These are phyloP conservation scores for Drosophila merina DNA, from an alignment of 2,888 invertebrate genomes.

Conservation along the genomic window DNA sequence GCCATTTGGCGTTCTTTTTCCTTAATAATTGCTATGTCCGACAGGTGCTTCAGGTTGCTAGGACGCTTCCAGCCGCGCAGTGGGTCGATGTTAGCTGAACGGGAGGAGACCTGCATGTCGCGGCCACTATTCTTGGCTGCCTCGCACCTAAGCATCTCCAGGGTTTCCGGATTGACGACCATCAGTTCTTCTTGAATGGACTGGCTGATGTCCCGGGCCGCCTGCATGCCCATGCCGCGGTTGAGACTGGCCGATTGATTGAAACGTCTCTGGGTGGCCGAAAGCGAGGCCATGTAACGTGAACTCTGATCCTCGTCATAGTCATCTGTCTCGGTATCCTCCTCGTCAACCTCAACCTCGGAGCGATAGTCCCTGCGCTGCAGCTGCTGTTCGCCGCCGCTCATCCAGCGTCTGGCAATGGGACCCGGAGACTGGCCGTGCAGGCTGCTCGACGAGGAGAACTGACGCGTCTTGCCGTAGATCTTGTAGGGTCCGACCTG, in stretches of 20 bases:
- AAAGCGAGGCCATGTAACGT: background rate
- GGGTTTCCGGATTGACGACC: slow-evolving; percentile 45
- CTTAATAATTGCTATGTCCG: background rate
- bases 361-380: background rate
- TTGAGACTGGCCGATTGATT: slow-evolving; percentile 11
- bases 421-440: background rate
- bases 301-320: too few relatives aligned
- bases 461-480: slow-evolving; percentile 40
- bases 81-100: slow-evolving; percentile 25
- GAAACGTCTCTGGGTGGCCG: slow-evolving; percentile 41
- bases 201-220: slow-evolving; percentile 52
- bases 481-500: slow-evolving; percentile 28
- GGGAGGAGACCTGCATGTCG: background rate
- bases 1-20: too few relatives aligned
- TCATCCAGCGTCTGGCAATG: slow-evolving; percentile 15
- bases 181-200: slow-evolving; percentile 63
- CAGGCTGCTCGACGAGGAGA: slow-evolving; percentile 46
- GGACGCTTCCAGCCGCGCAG: slow-evolving; percentile 59
- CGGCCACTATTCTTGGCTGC: background rate
- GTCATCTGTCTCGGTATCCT: background rate
- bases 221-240: slow-evolving; percentile 3
- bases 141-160: slow-evolving; percentile 43
- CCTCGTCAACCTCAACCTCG: background rate
- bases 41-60: background rate
- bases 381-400: slow-evolving; percentile 1